Base-by-base conservation (phyloP, 1,140 invertebrate species). In the Neodiprion pinetum region DNA sequence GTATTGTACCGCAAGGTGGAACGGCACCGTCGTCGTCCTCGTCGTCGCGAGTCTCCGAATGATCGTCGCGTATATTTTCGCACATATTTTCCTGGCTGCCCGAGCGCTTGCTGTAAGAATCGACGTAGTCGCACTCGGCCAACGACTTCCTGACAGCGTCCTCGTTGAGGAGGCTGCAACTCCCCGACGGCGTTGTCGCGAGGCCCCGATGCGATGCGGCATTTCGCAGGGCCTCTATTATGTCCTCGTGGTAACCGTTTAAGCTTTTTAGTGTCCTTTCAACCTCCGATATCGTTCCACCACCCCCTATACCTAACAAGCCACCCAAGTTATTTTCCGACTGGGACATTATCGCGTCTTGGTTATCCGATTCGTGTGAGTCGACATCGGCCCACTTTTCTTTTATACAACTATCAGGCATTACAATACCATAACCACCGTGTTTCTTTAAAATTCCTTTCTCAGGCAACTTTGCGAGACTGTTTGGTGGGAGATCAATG, bases 221-320 rank as follows among this genome's bases (percentile, higher is more conserved):
- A 74, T 92, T 94, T 67, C 95, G 92, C 78, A 98, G 83, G 10
- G 95, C 96, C 83, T 96, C 95, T 68, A 98, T 90, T 78, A 98
- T 95, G 80, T 97, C 95, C 80, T 97, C 96, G 82, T 97, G 96
- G 85, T 98, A 98, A 4, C 96, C 96, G 88, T 97, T 97, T 9
- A 98, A 88, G 70, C 92, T 96, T 88, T 96, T 96, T 10, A 97
- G 88, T 2, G 93, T 96, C 61, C 94, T 87, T 82, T 97, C 95
- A 79, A 97, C 95, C 80, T 96, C 93, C 1, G 92, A 92, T 65
- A 93, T 91, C 8, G 92, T 89, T 0, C 91, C 91, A 1, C 90
- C 89, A 7, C 88, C 83, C 83, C 89, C 87, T 85, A 89, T 86
- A 86, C 90, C 84, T 85, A 83, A 82, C 73, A 86, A 84, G 71